Percentiles rank a stretch among this genome's conserved stretches.
phyloP scores from a whole-genome alignment of 2,113 vertebrate species.

The Chamaetylas fuelleborni region DNA sequence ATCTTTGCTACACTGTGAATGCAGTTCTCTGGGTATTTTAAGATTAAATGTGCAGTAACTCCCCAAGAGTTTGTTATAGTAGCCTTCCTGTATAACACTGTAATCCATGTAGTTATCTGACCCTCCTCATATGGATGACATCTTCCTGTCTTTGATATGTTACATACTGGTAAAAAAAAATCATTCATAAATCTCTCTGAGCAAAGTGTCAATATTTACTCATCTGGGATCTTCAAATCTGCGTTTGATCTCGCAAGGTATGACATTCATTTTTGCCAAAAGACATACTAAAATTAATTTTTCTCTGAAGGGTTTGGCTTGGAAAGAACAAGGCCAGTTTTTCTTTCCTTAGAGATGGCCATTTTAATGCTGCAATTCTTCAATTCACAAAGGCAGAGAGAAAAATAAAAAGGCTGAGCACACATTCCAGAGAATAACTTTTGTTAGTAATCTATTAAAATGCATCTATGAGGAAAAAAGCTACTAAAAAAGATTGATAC shows the following conservation, averaged over 20 bases:
- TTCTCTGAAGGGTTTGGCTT: background rate
- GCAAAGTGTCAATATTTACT: background rate
- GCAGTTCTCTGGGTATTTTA: background rate
- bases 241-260: background rate
- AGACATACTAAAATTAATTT: background rate
- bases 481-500: background rate
- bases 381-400: background rate
- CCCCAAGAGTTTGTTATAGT: background rate
- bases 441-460: background rate
- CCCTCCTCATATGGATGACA: background rate
- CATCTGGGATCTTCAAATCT: background rate
- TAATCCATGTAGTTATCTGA: background rate
- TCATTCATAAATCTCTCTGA: background rate
- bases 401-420: background rate
- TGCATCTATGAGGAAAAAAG: background rate
- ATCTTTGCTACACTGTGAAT: background rate
- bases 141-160: background rate
- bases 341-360: background rate
- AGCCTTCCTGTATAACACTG: background rate
- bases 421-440: background rate
- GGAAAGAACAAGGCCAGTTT: background rate
- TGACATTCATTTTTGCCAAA: background rate
- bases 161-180: background rate
- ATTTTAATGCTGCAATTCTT: background rate
- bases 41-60: background rate